Evolutionary conservation across 1,140 invertebrate genomes (phyloP).

Genomic region (Triops longicaudatus): DNA sequence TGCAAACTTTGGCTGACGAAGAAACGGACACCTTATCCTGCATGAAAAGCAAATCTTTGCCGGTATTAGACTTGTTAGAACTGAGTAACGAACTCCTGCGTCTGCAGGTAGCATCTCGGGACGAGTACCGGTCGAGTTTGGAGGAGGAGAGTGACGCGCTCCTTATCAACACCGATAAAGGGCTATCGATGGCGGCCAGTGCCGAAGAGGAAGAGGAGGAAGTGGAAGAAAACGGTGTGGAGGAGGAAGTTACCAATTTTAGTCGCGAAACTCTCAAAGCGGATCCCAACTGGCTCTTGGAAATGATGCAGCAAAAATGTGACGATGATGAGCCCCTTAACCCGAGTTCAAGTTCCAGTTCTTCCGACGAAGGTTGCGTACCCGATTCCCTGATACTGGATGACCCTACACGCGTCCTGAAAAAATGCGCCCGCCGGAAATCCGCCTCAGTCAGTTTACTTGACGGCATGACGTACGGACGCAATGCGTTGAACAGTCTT

Average conservation of each 20-base stretch:
- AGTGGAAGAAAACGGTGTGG: not conserved
- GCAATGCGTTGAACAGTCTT: not conserved
- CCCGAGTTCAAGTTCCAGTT: constrained; percentile 24
- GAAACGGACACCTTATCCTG: not conserved
- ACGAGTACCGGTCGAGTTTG: constrained; percentile 15
- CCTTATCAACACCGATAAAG: constrained; percentile 34
- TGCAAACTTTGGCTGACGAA: not conserved
- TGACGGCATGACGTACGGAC: not conserved
- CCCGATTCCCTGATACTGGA: constrained; percentile 17
- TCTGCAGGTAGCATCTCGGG: constrained; percentile 9
- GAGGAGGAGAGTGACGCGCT: constrained; percentile 40
- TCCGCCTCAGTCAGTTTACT: not conserved
- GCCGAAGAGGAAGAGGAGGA: not conserved
- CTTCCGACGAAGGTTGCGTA: constrained; percentile 27
- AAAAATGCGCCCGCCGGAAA: not conserved
- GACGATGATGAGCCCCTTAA: constrained; percentile 16
- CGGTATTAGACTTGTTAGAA: constrained; percentile 24
- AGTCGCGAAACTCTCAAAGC: not conserved
- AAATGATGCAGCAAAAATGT: constrained; percentile 17
- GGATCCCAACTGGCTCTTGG: constrained; percentile 3
- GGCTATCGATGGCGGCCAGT: not conserved
- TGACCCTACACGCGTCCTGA: not conserved
- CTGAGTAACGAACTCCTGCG: constrained; percentile 25
- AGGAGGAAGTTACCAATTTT: not conserved
- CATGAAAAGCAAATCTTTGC: constrained; percentile 19